Base-by-base conservation (phyloP, 2,113 vertebrate genomes). In the Smithornis capensis region DNA sequence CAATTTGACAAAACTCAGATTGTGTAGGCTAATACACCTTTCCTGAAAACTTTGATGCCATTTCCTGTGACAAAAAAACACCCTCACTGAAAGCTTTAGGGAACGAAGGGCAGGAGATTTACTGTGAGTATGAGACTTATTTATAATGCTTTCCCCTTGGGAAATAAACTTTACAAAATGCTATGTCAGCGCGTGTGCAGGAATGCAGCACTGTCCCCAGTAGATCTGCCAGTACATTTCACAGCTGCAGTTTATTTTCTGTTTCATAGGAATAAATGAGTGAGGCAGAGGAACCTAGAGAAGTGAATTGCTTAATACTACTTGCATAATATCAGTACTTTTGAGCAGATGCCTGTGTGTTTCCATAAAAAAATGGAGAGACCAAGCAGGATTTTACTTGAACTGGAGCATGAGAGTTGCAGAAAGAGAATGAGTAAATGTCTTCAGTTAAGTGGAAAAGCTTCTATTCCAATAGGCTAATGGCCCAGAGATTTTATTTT, bases 231-330 rank as follows among this genome's bases (percentile, higher is more conserved):
- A 90, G 86, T 28, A 33, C 33, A 35, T 63, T 62, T 73, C 77
- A 65, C 91, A 97, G 92, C 94, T 94, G 96, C 81, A 83, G 33
- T 89, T 92, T 55, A 64, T 94, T 95, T 94, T 91, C 75, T 79
- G 10, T 88, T 93, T 89, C 62, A 11, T 35, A 67, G 70, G 67
- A 85, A 89, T 87, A 87, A 82, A 55, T 35, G 47, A 3, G 1
- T 71, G 78, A 87, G 49, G 28, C 73, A 79, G 59, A 91, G 55
- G 45, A 87, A n/a, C 65, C 35, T 44, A 47, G 52, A 53, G 60
- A 81, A 88, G 37, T 59, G 65, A 89, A 44, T 79, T 92, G 74
- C 71, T 96, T 94, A 83, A 80, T 85, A 82, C 28, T 63, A 6
- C 70, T 84, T 10, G 1, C 63, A 52, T 89, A 73, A 82, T 90